These are phyloP conservation scores for Agrilus mali DNA, from an alignment of 2,888 invertebrate genomes.

Conservation along the genomic window DNA sequence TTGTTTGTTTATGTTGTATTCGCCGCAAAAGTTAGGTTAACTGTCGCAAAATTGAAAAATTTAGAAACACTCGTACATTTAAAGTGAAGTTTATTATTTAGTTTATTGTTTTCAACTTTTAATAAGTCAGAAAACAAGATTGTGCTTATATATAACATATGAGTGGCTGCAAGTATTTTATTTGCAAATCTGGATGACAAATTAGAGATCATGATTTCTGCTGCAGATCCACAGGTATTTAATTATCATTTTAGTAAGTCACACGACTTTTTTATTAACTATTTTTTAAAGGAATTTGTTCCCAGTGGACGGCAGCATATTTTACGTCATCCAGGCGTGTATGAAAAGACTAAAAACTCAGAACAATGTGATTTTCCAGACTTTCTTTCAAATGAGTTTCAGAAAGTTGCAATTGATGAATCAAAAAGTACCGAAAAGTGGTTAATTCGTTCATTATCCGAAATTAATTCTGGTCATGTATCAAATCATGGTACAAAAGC, in stretches of 20 bases:
- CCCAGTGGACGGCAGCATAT: slow-evolving; percentile 77
- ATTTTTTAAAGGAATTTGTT: slow-evolving; percentile 58
- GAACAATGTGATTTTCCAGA: slow-evolving; percentile 31
- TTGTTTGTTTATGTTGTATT: too few relatives aligned
- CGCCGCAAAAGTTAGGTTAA: too few relatives aligned
- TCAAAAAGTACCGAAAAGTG: slow-evolving; percentile 41
- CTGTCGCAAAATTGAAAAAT: too few relatives aligned
- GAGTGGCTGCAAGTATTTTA: slow-evolving; percentile 5
- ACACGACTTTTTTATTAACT: not conserved
- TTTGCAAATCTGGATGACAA: slow-evolving; percentile 81
- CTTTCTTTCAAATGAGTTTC: slow-evolving; percentile 55
- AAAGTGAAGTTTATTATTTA: too few relatives aligned
- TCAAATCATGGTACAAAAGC: too few relatives aligned
- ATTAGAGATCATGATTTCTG: slow-evolving; percentile 75
- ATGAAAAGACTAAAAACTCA: slow-evolving; percentile 24
- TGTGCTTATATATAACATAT: not conserved
- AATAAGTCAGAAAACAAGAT: too few relatives aligned
- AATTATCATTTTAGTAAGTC: slow-evolving; percentile 2
- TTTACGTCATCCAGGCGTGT: slow-evolving; percentile 61
- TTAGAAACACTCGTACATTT: too few relatives aligned
- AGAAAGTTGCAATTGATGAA: slow-evolving; percentile 64
- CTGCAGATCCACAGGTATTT: slow-evolving; percentile 74
- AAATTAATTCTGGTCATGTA: slow-evolving; percentile 11
- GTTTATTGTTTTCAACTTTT: too few relatives aligned
- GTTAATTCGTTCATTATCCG: slow-evolving; percentile 44